Evolutionary conservation across 2,888 invertebrate species (phyloP), one percentile per base, ranked within the genome.

Genomic region (Capitulum mitella): DNA sequence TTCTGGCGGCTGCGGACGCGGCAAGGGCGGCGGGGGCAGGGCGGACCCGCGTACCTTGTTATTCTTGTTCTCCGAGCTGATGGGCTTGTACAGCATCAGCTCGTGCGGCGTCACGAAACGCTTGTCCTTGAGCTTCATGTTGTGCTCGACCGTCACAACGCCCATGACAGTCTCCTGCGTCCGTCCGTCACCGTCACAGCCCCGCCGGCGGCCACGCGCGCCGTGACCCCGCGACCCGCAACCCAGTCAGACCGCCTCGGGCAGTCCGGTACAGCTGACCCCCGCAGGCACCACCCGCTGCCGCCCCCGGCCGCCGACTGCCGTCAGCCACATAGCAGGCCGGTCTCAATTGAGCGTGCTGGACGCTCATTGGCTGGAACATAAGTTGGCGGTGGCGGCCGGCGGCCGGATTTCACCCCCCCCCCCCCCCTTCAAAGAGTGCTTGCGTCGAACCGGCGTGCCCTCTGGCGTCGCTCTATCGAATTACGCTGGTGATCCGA

Each of bases 101-200:
- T 76, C 46, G 29, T 76, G 76, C 19, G 43, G 29, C 29, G 76
- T 48, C 40, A 76, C 76, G 19, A n/a, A 46, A n/a, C 76, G 76
- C 32, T 76, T 76, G 76, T 48, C 46, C 29, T 48, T 43, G 40
- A 76, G 76, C 32, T 76, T 76, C 76, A 76, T 76, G 46, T 46
- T 76, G 46, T 43, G 76, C 32, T 76, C 76, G 29, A 76, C 76
- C 6, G 76, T 76, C 29, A 76, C 46, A 1, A 76, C 76, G 19
- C 76, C 76, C 76, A 76, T 76, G 37, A 22, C 70, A 3, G 8
- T 6, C 10, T 19, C 2, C 29, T n/a, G 58, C 8, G 10, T 0
- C 22, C 12, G 6, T 19, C 8, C 22, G n/a, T 6, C 10, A 29
- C 58, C n/a, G n/a, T n/a, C n/a, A n/a, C n/a, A n/a, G n/a, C n/a